A percentile compares a stretch with the other conserved stretches of the same genome.
Conservation (phyloP, 2,797 vertebrate genomes). For the Molossus molossus region DNA sequence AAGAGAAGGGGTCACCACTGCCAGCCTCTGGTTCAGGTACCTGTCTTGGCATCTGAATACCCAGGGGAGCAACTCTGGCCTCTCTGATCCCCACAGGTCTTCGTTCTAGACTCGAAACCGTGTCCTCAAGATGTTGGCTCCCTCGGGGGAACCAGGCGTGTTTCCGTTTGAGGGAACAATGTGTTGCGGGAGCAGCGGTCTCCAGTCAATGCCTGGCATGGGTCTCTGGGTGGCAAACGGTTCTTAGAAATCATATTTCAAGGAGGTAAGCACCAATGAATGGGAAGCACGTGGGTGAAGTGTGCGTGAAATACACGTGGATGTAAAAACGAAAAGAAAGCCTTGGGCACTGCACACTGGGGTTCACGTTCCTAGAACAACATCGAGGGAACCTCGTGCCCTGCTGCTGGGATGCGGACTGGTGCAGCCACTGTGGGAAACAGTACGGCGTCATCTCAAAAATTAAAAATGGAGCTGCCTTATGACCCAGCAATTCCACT, state of each 20-base stretch:
- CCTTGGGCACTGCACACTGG: not conserved
- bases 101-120: not conserved
- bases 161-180: not conserved
- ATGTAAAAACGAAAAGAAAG: constrained; percentile 61
- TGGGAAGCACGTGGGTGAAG: constrained; percentile 67
- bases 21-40: fast-evolving
- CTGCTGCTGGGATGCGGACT: not conserved
- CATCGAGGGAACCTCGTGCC: not conserved
- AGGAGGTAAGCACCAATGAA: constrained; percentile 64
- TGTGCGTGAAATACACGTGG: constrained; percentile 63
- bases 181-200: not conserved
- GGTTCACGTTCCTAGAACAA: constrained; percentile 18
- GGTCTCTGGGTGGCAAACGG: constrained; percentile 70
- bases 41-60: not conserved
- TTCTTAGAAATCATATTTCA: constrained; percentile 73
- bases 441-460: not conserved
- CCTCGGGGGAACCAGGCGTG: fast-evolving
- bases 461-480: not conserved
- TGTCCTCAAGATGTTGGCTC: not conserved
- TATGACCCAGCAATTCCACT: not conserved
- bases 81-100: not conserved
- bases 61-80: not conserved
- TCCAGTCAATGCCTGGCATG: not conserved
- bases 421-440: too few relatives aligned
- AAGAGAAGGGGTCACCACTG: fast-evolving